phyloP scores from a whole-genome alignment of 2,888 invertebrate species.

The Esperia sulphurella region DNA sequence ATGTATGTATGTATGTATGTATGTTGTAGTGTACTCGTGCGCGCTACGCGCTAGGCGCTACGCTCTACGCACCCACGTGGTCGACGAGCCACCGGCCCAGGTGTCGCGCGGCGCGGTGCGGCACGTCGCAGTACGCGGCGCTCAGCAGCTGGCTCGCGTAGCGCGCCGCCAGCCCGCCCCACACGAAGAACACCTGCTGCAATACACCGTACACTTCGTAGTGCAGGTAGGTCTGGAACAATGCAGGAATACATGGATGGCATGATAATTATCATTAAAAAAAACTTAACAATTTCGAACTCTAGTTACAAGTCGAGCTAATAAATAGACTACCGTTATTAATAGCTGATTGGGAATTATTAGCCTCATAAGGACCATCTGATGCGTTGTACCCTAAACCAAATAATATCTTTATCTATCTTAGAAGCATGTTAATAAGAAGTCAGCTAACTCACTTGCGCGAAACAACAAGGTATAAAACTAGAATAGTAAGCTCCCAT shows the following conservation, averaged over 20 bases:
- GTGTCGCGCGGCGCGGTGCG: constrained; percentile 94
- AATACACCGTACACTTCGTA: constrained; percentile 92
- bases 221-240: constrained; percentile 81
- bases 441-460: constrained; percentile 80
- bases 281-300: too few relatives aligned
- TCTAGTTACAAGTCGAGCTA: too few relatives aligned
- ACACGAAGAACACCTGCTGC: constrained; percentile 91
- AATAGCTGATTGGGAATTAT: too few relatives aligned
- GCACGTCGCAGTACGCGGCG: constrained; percentile 88
- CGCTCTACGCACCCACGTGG: constrained; percentile 64
- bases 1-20: too few relatives aligned
- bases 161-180: constrained; percentile 90
- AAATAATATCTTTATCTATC: too few relatives aligned
- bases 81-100: constrained; percentile 85
- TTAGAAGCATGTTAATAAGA: too few relatives aligned
- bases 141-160: constrained; percentile 84
- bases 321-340: too few relatives aligned
- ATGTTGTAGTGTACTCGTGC: too few relatives aligned
- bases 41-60: constrained; percentile 78
- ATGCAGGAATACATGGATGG: background rate
- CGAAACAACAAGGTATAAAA: constrained; percentile 93
- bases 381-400: too few relatives aligned
- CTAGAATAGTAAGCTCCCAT: constrained; percentile 93
- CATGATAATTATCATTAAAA: too few relatives aligned
- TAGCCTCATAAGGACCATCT: too few relatives aligned